Base-by-base conservation (phyloP, 2,888 invertebrate species). In the Syrista parreyssii region DNA sequence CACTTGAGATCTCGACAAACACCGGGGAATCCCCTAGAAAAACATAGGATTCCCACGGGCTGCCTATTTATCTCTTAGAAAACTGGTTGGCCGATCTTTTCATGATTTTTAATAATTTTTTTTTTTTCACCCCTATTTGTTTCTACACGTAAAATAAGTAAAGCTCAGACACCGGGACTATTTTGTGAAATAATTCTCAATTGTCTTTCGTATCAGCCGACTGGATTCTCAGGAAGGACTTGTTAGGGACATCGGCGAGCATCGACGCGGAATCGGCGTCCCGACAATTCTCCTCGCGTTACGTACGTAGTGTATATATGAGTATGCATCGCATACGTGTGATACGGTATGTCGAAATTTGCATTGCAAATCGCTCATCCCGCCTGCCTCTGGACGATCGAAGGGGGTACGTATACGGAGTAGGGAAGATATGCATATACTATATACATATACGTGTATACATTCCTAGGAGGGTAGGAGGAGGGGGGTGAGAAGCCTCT, bases 291-390 rank as follows among this genome's bases (percentile, higher is more conserved):
- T 31, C 71, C 31, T 33, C 23, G 33, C 55, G 55, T 55, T 71
- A 31, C 33, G 33, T 33, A 71, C 71, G 71, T 33, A 71, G 82
- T 78, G 77, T 77, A 80, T 76, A 79, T 75, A 79, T 82, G 82
- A 80, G 84, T 84, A 83, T 82, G 82, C 83, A 83, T 83, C 76
- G 74, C 68, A 80, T 81, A 82, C 80, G 83, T 82, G 81, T 81
- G 84, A 84, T 82, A 84, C 89, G 88, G 86, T 88, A 86, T 86
- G 89, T 87, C 86, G 86, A 87, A 86, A 88, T 89, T 90, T 90
- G 89, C 90, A 90, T 87, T 90, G 90, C 90, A 90, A 90, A 90
- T 90, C 82, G 81, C 78, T 81, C 84, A 82, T 82, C 83, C 86
- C 83, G 81, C 82, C 82, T 79, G 81, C 81, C 81, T 78, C 78